Percentiles rank a stretch among this genome's conserved stretches.
Evolutionary conservation across 1,140 invertebrate genomes (phyloP).

Genomic region (Notospermus geniculatus): DNA sequence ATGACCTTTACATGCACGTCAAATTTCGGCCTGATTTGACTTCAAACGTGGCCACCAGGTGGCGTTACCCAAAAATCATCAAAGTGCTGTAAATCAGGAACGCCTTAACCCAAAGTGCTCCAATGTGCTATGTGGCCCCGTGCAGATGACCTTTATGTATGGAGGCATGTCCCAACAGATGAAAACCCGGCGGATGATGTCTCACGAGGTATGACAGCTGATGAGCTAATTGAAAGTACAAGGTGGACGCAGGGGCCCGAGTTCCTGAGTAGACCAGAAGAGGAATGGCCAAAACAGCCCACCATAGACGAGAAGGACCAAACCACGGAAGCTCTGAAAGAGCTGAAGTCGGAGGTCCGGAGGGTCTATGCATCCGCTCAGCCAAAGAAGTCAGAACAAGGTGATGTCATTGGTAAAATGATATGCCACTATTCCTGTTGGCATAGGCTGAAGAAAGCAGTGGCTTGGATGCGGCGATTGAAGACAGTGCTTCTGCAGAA

Average conservation of each 20-base stretch:
- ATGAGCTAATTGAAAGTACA: constrained; percentile 1
- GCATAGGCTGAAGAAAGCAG: constrained; percentile 7
- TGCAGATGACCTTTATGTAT: too few species aligned
- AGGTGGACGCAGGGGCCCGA: constrained; percentile 23
- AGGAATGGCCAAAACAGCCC: constrained; percentile 14
- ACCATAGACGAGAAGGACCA: neutral
- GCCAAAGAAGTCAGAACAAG: neutral
- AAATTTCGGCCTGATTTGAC: too few species aligned
- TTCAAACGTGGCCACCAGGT: constrained; percentile 12
- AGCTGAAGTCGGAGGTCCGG: neutral
- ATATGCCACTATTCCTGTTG: constrained; percentile 14
- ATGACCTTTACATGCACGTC: too few species aligned
- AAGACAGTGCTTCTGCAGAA: too few species aligned
- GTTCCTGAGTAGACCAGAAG: constrained; percentile 18
- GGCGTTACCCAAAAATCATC: constrained; percentile 9
- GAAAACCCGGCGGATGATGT: constrained; percentile 30
- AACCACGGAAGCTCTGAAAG: neutral
- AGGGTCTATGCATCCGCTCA: neutral
- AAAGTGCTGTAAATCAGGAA: constrained; percentile 10
- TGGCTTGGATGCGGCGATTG: constrained; percentile 4
- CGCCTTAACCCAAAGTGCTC: neutral
- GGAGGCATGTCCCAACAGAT: constrained; percentile 8
- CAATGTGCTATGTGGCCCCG: neutral
- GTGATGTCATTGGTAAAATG: neutral
- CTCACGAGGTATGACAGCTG: constrained; percentile 21